These are phyloP conservation scores for Trididemnum miniatum DNA, from an alignment of 23 tunicate species.

Conservation along the genomic window DNA sequence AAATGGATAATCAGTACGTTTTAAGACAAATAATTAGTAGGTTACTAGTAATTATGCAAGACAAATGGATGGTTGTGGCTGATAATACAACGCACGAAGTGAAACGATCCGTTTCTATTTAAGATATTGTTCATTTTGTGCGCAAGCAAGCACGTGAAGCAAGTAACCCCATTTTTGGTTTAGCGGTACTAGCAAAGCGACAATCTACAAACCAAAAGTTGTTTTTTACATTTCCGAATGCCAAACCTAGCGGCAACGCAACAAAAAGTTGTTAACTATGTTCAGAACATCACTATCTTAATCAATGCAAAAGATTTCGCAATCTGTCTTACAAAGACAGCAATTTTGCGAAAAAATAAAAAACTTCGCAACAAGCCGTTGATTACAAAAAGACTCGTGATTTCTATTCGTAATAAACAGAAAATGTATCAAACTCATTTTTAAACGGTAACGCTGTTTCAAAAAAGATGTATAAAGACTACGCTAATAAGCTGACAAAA, in stretches of 20 bases:
- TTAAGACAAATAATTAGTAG: slow-evolving; percentile 1
- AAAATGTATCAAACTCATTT: no score
- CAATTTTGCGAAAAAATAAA: no score
- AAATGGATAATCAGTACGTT: not conserved
- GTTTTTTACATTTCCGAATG: not conserved
- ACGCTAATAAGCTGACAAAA: no score
- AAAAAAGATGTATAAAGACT: no score
- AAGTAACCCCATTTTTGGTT: not conserved
- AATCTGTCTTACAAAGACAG: not conserved
- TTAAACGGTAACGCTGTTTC: no score
- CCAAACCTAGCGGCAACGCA: not conserved
- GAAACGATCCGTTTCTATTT: not conserved
- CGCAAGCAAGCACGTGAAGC: slow-evolving; percentile 9
- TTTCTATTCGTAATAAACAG: no score
- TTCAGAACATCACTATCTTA: not conserved
- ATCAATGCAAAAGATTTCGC: no score
- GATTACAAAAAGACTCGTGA: no score
- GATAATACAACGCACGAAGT: not conserved
- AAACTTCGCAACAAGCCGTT: no score
- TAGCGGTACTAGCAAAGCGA: no score
- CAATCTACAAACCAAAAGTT: not conserved
- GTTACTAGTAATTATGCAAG: not conserved
- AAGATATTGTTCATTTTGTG: slow-evolving; percentile 4
- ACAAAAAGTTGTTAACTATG: not conserved
- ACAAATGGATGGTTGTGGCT: not conserved